Base-by-base conservation (phyloP, 2,113 vertebrate species). In the Promerops cafer region DNA sequence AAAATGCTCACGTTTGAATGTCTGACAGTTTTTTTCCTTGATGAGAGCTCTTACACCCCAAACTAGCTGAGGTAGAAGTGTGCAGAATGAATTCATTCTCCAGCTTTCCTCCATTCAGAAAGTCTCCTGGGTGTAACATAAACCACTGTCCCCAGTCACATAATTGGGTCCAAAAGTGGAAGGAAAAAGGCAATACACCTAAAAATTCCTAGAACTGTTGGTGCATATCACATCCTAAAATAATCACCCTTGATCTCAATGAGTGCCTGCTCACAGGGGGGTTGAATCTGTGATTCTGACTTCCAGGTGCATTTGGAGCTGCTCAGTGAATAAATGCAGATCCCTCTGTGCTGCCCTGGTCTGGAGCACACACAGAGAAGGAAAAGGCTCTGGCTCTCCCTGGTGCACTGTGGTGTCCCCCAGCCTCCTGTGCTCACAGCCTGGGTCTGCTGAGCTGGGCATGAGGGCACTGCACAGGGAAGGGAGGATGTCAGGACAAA, bases 1-100 rank as follows among this genome's bases (percentile, higher is more conserved):
- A 84, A 95, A 97, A 90, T 50, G n/a, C 88, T 90, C 89, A 65
- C 81, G 59, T 91, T 87, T 83, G 9, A 52, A 89, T 72, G 50
- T 90, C 87, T 91, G 90, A 47, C 69, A 21, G 31, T 24, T 69
- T 94, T 74, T 77, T 80, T 54, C 53, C 60, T 95, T 84, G 79
- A 85, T 33, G 30, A 65, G 35, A 75, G 76, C 86, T 95, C 63
- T 77, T 69, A 50, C 20, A 84, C 28, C 27, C 28, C 33, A 21
- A 88, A 5, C 45, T 35, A 82, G 13, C 35, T 82, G 31, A 44
- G 26, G 24, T 37, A 70, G 57, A 57, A 26, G 59, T 3, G 11
- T 31, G 50, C 37, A 93, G 54, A 78, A 83, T 69, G 9, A 72
- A 59, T 59, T 81, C 16, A 9, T 93, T 87, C 77, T 85, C 31